Conservation (phyloP, 2,888 invertebrate genomes). For the Trimorus sp. region DNA sequence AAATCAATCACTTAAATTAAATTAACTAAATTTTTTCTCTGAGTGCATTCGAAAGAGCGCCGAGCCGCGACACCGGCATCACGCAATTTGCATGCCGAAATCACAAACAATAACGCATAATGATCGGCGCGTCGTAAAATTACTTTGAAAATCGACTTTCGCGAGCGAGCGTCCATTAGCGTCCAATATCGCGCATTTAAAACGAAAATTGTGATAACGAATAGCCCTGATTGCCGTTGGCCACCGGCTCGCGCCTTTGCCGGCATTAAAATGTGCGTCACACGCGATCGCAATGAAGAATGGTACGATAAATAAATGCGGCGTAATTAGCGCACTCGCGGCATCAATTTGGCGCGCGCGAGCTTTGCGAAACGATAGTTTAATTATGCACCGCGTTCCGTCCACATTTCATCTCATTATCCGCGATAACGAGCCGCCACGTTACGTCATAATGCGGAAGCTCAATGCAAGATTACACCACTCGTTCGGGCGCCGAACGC, state of each 20-base stretch:
- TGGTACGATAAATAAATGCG: conserved; percentile 50
- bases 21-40: too few species aligned
- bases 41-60: too few species aligned
- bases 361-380: conserved; percentile 56
- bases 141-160: conserved; percentile 27
- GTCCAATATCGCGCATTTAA: conserved; percentile 22
- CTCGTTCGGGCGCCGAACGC: conserved; percentile 37
- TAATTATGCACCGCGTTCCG: conserved; percentile 60
- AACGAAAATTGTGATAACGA: conserved; percentile 44
- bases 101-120: conserved; percentile 10
- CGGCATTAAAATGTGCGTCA: conserved; percentile 16
- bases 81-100: background rate
- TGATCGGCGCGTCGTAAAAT: conserved; percentile 19
- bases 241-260: conserved; percentile 25
- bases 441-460: conserved; percentile 59
- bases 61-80: too few species aligned
- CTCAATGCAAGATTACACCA: conserved; percentile 55
- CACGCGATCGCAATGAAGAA: conserved; percentile 36
- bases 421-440: conserved; percentile 54
- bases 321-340: conserved; percentile 49
- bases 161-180: conserved; percentile 19
- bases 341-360: conserved; percentile 39
- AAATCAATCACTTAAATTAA: too few species aligned
- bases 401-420: conserved; percentile 65
- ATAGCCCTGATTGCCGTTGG: conserved; percentile 28